Percentiles rank a stretch among this genome's conserved stretches.
phyloP scores from a whole-genome alignment of 2,888 invertebrate species.

The Galerucella calmariensis region DNA sequence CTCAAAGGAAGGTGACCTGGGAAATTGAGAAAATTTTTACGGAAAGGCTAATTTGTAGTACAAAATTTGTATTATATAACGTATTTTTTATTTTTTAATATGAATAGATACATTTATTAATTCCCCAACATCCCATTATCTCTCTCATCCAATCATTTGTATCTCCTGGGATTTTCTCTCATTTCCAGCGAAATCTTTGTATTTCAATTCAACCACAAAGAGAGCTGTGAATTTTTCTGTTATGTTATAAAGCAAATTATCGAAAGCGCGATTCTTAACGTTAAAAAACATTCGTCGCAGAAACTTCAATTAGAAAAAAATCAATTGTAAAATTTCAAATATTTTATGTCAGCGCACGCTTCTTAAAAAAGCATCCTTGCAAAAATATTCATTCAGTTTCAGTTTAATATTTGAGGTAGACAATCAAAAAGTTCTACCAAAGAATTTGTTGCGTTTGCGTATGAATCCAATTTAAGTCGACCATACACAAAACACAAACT shows the following conservation, averaged over 20 bases:
- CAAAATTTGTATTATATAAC: too few relatives aligned
- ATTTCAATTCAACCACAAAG: neutral
- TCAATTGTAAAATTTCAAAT: neutral
- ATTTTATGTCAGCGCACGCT: conserved; percentile 1
- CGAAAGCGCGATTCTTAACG: neutral
- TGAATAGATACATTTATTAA: too few relatives aligned
- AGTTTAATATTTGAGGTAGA: neutral
- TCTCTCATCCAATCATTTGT: neutral
- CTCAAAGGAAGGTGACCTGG: too few relatives aligned
- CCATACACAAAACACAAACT: neutral
- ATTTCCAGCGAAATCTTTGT: neutral
- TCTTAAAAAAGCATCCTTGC: neutral
- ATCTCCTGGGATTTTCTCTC: neutral
- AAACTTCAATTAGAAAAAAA: neutral
- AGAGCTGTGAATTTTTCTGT: neutral
- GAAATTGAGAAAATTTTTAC: too few relatives aligned
- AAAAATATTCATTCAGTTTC: conserved; percentile 4
- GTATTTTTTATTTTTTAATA: neutral
- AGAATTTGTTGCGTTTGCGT: conserved; percentile 1
- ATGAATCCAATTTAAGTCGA: conserved; percentile 8
- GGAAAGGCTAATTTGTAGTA: too few relatives aligned
- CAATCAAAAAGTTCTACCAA: neutral
- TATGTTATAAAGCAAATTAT: neutral
- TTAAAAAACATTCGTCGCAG: neutral
- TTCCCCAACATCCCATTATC: neutral